Conservation (phyloP, 2,797 vertebrate genomes). For the Nannoperca australis region DNA sequence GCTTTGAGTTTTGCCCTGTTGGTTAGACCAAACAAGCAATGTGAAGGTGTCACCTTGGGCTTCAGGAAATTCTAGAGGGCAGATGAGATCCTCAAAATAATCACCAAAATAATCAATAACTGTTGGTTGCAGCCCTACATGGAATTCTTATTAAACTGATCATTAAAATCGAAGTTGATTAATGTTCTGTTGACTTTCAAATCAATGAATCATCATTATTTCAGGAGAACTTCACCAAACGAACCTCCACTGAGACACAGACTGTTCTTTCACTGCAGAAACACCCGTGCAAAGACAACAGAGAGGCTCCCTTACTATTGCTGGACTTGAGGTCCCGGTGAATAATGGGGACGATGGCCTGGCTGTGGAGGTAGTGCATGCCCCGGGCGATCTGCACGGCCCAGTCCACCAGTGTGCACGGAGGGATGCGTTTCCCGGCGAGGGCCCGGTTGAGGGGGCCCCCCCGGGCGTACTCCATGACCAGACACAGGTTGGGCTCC, state of each 20-base stretch:
- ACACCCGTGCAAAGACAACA: background rate
- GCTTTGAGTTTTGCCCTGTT: background rate
- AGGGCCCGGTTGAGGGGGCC: constrained; percentile 94
- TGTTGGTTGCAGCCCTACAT: background rate
- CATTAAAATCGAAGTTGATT: background rate
- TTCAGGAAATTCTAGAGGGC: background rate
- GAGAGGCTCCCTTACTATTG: constrained; percentile 91
- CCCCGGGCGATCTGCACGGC: constrained; percentile 96
- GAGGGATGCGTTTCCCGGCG: constrained; percentile 95
- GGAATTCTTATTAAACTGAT: background rate
- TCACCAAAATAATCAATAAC: background rate
- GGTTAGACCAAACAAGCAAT: background rate
- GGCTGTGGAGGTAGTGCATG: constrained; percentile 95
- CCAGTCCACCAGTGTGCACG: constrained; percentile 97
- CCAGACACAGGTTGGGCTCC: constrained; percentile 95
- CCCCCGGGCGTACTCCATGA: constrained; percentile 97
- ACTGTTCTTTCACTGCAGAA: background rate
- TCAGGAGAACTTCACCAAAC: background rate
- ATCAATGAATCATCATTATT: background rate
- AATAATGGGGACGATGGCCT: constrained; percentile 96
- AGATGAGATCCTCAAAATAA: background rate
- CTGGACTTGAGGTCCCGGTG: constrained; percentile 98
- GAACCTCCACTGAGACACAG: background rate
- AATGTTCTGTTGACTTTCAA: background rate
- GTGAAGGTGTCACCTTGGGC: background rate